Conservation (phyloP, 2,888 invertebrate species). For the Netelia melanura region DNA sequence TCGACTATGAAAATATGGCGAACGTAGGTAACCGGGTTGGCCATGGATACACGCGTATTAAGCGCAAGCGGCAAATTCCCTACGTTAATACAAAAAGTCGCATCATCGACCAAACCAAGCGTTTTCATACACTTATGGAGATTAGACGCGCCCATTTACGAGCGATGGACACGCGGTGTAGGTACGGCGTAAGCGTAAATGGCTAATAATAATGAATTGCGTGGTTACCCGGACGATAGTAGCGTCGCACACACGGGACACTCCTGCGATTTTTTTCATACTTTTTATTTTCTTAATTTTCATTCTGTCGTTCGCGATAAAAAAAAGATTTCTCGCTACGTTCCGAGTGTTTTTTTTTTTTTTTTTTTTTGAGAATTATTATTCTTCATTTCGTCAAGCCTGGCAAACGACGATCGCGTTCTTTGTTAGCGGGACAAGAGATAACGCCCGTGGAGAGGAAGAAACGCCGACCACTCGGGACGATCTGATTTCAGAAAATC, state of each 20-base stretch:
- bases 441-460: background rate
- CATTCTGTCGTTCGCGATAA: too few species aligned
- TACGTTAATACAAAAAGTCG: constrained; percentile 24
- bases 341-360: too few species aligned
- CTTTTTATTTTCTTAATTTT: background rate
- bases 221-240: constrained; percentile 13
- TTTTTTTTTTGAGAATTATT: too few species aligned
- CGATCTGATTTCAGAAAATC: constrained; percentile 14
- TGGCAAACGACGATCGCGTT: too few species aligned
- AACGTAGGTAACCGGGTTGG: background rate
- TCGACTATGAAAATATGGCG: too few species aligned
- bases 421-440: too few species aligned
- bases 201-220: constrained; percentile 58
- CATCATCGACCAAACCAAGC: constrained; percentile 23
- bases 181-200: constrained; percentile 16
- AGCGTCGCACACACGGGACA: constrained; percentile 7
- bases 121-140: constrained; percentile 59
- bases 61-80: constrained; percentile 13
- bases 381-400: too few species aligned
- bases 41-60: background rate
- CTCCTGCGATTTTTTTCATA: background rate
- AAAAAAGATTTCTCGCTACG: too few species aligned
- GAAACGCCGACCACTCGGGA: background rate
- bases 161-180: constrained; percentile 7
- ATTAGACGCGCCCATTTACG: constrained; percentile 58